A percentile compares a stretch with the other conserved stretches of the same genome.
Evolutionary conservation across 2,113 vertebrate species (phyloP).

Genomic region (Chascanopsetta lugubris): DNA sequence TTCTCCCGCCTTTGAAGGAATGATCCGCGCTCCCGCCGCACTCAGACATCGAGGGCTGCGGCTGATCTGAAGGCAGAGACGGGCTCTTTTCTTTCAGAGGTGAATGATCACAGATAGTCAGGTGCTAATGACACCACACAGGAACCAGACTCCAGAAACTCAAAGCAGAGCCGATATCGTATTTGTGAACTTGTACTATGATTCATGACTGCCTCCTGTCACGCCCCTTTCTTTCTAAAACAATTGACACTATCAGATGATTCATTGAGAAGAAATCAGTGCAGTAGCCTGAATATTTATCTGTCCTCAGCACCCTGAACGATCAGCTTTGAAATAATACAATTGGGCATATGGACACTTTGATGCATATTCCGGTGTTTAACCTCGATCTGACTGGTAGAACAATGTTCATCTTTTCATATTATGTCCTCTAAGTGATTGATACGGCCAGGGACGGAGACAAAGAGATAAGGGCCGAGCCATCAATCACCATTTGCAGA

Average conservation of each 20-base stretch:
- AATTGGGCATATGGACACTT: slow-evolving; percentile 12
- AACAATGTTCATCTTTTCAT: slow-evolving; percentile 33
- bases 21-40: slow-evolving; percentile 30
- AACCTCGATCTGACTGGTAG: slow-evolving; percentile 35
- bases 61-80: slow-evolving; percentile 16
- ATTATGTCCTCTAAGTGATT: slow-evolving; percentile 48
- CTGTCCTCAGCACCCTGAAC: not conserved
- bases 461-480: slow-evolving; percentile 45
- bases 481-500: slow-evolving; percentile 66
- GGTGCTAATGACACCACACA: not conserved
- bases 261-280: not conserved
- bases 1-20: slow-evolving; percentile 51
- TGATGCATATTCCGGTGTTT: slow-evolving; percentile 46
- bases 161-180: not conserved
- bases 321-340: not conserved
- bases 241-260: not conserved
- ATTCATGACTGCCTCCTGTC: not conserved
- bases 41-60: not conserved
- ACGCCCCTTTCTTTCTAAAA: not conserved
- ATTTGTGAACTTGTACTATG: not conserved
- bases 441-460: slow-evolving; percentile 43
- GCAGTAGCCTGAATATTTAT: not conserved
- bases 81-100: slow-evolving; percentile 17
- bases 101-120: slow-evolving; percentile 1
- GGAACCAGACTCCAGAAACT: not conserved